Percentiles rank a stretch among this genome's conserved stretches.
phyloP scores from a whole-genome alignment of 2,888 invertebrate species.

The Trichacis sp. region DNA sequence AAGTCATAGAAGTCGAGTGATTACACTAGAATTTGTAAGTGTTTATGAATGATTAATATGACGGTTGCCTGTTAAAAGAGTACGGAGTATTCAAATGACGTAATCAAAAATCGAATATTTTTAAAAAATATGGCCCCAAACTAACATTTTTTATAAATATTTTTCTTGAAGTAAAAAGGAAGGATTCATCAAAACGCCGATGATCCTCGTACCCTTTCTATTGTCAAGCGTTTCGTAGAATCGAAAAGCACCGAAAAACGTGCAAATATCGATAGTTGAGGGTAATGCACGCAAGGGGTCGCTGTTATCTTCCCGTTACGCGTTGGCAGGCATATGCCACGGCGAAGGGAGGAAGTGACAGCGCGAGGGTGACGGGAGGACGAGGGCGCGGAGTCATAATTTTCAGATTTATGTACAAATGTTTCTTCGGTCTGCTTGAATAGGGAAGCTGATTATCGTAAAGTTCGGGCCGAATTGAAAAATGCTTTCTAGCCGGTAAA shows the following conservation, averaged over 20 bases:
- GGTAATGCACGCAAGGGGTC: constrained; percentile 8
- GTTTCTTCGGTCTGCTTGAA: constrained; percentile 29
- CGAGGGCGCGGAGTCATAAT: constrained; percentile 57
- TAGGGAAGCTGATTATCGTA: constrained; percentile 63
- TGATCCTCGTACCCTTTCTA: too few species aligned
- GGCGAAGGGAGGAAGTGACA: constrained; percentile 21
- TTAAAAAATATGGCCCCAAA: too few species aligned
- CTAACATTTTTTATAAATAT: too few species aligned
- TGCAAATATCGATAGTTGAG: neutral
- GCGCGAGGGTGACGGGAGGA: constrained; percentile 10
- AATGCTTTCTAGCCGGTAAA: constrained; percentile 56
- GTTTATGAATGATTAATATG: too few species aligned
- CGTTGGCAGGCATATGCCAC: constrained; percentile 63
- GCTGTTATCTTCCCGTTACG: constrained; percentile 66
- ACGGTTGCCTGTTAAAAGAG: too few species aligned
- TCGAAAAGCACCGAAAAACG: too few species aligned
- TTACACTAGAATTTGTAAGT: too few species aligned
- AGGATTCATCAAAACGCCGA: neutral
- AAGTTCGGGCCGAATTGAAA: constrained; percentile 66
- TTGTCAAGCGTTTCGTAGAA: neutral
- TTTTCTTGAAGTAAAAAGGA: too few species aligned
- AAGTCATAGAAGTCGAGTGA: too few species aligned
- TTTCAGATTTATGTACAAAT: constrained; percentile 68
- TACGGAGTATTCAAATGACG: too few species aligned
- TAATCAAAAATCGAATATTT: too few species aligned